Evolutionary conservation across 1,140 invertebrate genomes (phyloP).

Genomic region (Cyrtorhinus lividipennis): DNA sequence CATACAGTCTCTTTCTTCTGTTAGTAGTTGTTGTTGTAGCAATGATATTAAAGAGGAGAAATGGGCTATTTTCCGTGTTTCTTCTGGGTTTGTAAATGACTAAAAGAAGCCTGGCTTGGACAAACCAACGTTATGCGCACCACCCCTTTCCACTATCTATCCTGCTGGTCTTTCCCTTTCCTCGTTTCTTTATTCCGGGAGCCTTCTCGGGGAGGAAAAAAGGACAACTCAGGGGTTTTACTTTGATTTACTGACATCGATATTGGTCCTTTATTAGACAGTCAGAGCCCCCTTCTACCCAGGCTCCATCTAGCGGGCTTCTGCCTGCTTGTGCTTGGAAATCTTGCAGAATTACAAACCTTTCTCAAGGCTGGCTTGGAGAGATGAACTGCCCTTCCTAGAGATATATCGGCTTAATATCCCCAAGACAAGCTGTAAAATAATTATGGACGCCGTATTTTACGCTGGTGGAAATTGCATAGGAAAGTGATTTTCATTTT

Average conservation of each 20-base stretch:
- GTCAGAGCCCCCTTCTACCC: not conserved
- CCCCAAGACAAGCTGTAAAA: too few relatives aligned
- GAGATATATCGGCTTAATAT: conserved; percentile 12
- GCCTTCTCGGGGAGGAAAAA: not conserved
- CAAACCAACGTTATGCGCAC: too few relatives aligned
- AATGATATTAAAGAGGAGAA: too few relatives aligned
- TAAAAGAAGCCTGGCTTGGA: too few relatives aligned
- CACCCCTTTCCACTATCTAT: not conserved
- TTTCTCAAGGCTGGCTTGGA: not conserved
- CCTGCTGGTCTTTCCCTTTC: not conserved
- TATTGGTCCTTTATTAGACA: conserved; percentile 13
- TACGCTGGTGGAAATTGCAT: too few relatives aligned
- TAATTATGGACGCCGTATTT: too few relatives aligned
- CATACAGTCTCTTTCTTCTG: too few relatives aligned
- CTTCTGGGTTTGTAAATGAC: too few relatives aligned
- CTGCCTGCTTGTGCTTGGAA: too few relatives aligned
- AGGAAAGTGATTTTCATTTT: too few relatives aligned
- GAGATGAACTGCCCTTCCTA: not conserved
- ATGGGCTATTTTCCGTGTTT: too few relatives aligned
- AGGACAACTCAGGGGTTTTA: conserved; percentile 8
- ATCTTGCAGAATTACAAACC: conserved; percentile 6
- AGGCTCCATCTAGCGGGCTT: not conserved
- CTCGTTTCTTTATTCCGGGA: conserved; percentile 8
- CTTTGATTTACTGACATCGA: conserved; percentile 15
- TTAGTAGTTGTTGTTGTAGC: too few relatives aligned